These are phyloP conservation scores for Ctenopoma kingsleyae DNA, from an alignment of 2,797 vertebrate species.

Conservation along the genomic window DNA sequence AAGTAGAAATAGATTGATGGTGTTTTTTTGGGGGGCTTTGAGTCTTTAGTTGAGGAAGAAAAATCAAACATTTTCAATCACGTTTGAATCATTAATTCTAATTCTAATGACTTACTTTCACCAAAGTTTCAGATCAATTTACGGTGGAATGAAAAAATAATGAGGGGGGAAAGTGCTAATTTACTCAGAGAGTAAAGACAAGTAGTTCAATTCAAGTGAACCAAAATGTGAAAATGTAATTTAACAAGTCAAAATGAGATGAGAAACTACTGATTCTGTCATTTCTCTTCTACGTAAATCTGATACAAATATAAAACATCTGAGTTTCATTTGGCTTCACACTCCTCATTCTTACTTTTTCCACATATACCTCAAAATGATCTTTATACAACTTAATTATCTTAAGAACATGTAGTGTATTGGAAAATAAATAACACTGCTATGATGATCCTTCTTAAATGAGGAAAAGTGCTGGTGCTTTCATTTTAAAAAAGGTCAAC, in stretches of 20 bases:
- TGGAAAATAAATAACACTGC: slow-evolving; percentile 16
- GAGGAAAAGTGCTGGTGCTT: slow-evolving; percentile 63
- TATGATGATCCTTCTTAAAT: slow-evolving; percentile 24
- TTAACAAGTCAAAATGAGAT: neutral
- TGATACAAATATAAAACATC: too few relatives aligned
- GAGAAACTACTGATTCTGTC: neutral
- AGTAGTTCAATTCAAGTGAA: neutral
- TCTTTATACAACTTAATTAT: neutral
- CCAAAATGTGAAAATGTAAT: neutral
- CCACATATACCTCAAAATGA: too few relatives aligned
- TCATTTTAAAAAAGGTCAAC: slow-evolving; percentile 27
- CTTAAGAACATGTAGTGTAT: neutral
- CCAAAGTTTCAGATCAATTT: slow-evolving; percentile 1
- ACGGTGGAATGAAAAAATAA: neutral
- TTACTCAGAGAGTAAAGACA: neutral
- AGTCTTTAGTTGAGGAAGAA: neutral
- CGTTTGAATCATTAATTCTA: too few relatives aligned
- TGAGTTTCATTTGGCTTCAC: too few relatives aligned
- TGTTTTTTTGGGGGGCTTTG: neutral
- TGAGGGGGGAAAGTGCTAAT: neutral
- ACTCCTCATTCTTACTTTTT: too few relatives aligned
- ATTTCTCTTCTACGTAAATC: too few relatives aligned
- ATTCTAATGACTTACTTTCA: neutral
- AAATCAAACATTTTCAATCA: neutral
- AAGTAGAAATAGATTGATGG: neutral